phyloP scores from a whole-genome alignment of 1,140 invertebrate species.

The Berghia stephanieae region DNA sequence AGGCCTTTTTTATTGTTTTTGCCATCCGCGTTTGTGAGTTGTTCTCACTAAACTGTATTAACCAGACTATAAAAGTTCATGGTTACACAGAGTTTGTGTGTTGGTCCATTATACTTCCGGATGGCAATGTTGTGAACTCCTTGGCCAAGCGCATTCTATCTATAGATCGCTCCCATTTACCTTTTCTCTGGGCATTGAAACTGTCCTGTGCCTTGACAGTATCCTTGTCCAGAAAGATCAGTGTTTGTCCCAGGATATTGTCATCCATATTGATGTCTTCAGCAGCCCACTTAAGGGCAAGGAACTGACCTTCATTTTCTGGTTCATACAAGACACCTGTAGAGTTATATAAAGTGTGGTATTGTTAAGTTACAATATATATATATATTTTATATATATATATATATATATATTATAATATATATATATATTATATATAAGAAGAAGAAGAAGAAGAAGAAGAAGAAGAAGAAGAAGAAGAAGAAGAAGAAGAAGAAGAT shows the following conservation, averaged over 20 bases:
- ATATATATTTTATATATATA: background rate
- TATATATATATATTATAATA: background rate
- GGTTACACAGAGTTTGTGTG: too few species aligned
- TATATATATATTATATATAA: background rate
- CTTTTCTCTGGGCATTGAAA: slow-evolving; percentile 45
- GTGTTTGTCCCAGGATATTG: slow-evolving; percentile 41
- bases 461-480: slow-evolving; percentile 16
- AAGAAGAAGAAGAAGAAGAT: slow-evolving; percentile 8
- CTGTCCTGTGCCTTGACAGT: slow-evolving; percentile 50
- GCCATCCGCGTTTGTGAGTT: too few species aligned
- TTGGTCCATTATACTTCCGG: too few species aligned
- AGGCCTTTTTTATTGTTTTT: too few species aligned
- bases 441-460: background rate
- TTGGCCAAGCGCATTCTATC: too few species aligned
- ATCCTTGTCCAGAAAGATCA: slow-evolving; percentile 45
- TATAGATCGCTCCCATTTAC: too few species aligned
- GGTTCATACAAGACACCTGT: slow-evolving; percentile 51
- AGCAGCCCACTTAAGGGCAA: slow-evolving; percentile 47
- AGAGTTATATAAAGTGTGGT: background rate
- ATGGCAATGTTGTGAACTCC: too few species aligned
- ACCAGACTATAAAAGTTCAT: background rate
- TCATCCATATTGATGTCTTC: slow-evolving; percentile 46
- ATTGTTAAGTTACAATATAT: background rate
- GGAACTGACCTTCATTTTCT: slow-evolving; percentile 43
- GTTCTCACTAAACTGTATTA: background rate